Percentiles rank a stretch among this genome's conserved stretches.
Evolutionary conservation across 2,797 vertebrate species (phyloP).

Genomic region (Epinephelus coioides): DNA sequence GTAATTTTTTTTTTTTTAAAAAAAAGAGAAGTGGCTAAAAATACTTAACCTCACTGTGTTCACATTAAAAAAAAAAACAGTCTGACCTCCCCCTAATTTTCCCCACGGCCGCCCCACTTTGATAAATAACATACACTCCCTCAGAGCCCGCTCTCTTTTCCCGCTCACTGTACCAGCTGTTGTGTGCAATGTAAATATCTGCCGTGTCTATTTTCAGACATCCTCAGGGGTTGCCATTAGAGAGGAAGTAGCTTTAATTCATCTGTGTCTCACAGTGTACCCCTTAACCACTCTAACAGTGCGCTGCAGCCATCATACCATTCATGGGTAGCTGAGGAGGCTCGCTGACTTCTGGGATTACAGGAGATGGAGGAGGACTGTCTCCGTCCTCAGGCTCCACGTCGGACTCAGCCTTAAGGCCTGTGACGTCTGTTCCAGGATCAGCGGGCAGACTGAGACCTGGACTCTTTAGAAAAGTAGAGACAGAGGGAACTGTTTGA

Average conservation of each 20-base stretch:
- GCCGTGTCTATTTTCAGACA: slow-evolving; percentile 66
- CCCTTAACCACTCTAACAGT: slow-evolving; percentile 24
- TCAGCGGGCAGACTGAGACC: slow-evolving; percentile 43
- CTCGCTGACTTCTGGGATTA: slow-evolving; percentile 53
- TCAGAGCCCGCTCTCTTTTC: slow-evolving; percentile 33
- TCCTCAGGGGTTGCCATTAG: slow-evolving; percentile 54
- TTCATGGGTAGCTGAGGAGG: slow-evolving; percentile 59
- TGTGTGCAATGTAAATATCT: slow-evolving; percentile 66
- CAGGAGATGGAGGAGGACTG: slow-evolving; percentile 41
- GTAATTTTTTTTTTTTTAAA: not conserved
- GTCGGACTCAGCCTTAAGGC: slow-evolving; percentile 11
- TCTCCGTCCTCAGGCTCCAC: slow-evolving; percentile 38
- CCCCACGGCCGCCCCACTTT: slow-evolving; percentile 24
- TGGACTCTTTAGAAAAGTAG: slow-evolving; percentile 58
- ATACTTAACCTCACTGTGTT: slow-evolving; percentile 33
- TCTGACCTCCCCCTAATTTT: slow-evolving; percentile 15
- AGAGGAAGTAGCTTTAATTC: slow-evolving; percentile 60
- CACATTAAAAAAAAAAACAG: slow-evolving; percentile 32
- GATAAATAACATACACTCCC: slow-evolving; percentile 49
- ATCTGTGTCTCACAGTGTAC: slow-evolving; percentile 46
- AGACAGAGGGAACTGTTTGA: slow-evolving; percentile 35
- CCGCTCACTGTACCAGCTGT: slow-evolving; percentile 58
- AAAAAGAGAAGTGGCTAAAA: slow-evolving; percentile 35
- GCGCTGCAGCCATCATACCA: slow-evolving; percentile 68
- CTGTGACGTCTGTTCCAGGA: slow-evolving; percentile 22